A percentile compares a stretch with the other conserved stretches of the same genome.
These are phyloP conservation scores for Trileptium ribeirensis DNA, from an alignment of 2,888 invertebrate genomes.

Conservation along the genomic window DNA sequence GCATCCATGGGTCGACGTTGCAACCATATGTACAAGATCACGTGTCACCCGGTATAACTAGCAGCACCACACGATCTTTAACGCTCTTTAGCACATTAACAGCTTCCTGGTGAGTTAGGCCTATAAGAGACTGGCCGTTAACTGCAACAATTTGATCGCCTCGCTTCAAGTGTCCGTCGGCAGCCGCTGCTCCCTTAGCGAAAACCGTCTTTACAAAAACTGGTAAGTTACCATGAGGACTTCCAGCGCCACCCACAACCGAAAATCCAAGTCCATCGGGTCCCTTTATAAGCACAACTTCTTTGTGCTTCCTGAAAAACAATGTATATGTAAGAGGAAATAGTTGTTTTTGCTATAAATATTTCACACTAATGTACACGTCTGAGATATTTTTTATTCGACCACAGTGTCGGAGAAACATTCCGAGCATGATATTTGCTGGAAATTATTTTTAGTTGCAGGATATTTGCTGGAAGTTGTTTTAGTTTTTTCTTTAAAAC, in stretches of 20 bases:
- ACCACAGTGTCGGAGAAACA: too few species aligned
- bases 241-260: constrained; percentile 55
- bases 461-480: too few species aligned
- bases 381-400: too few species aligned
- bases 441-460: too few species aligned
- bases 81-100: constrained; percentile 73
- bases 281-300: constrained; percentile 54
- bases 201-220: constrained; percentile 54
- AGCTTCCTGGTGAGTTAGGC: constrained; percentile 66
- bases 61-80: not conserved
- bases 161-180: constrained; percentile 76
- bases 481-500: too few species aligned
- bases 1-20: too few species aligned
- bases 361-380: too few species aligned
- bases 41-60: not conserved
- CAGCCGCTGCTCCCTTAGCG: constrained; percentile 70
- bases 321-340: too few species aligned
- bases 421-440: too few species aligned
- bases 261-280: constrained; percentile 59
- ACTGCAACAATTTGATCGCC: constrained; percentile 84
- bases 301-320: constrained; percentile 13
- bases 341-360: too few species aligned
- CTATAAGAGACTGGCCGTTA: constrained; percentile 68
- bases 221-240: constrained; percentile 58
- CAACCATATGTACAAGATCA: too few species aligned